Conservation (phyloP, 2,113 vertebrate genomes). For the Halichoerus grypus region DNA sequence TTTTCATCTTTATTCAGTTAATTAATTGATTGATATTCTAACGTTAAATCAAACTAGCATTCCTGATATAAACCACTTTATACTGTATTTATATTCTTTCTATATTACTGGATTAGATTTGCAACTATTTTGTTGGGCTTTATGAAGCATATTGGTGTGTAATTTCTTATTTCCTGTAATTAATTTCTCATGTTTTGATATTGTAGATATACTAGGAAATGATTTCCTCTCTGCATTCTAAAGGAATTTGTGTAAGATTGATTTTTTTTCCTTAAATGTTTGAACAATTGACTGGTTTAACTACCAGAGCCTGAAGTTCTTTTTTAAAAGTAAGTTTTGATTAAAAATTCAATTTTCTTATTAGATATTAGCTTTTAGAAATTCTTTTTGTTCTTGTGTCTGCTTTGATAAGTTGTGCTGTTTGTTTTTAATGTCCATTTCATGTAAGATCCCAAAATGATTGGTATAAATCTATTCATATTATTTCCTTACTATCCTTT, state of each 20-base stretch:
- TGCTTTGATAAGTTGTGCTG: background rate
- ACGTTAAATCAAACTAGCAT: background rate
- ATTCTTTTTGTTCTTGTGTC: background rate
- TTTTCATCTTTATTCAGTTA: background rate
- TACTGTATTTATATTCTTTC: background rate
- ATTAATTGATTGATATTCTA: background rate
- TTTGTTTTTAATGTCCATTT: background rate
- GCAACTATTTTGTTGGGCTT: background rate
- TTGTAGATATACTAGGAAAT: background rate
- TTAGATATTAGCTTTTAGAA: background rate
- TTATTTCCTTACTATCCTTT: background rate
- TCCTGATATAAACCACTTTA: background rate
- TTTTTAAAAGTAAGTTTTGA: background rate
- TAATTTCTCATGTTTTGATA: background rate
- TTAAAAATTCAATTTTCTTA: background rate
- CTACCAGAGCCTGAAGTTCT: background rate
- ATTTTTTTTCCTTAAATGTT: background rate
- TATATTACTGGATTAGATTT: background rate
- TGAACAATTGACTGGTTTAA: background rate
- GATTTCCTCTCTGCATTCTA: background rate
- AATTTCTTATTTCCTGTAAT: background rate
- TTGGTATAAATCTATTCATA: background rate
- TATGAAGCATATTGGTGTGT: background rate
- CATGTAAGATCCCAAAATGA: background rate
- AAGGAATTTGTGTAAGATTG: background rate